phyloP scores from a whole-genome alignment of 2,113 vertebrate species.

The Mustela lutreola region DNA sequence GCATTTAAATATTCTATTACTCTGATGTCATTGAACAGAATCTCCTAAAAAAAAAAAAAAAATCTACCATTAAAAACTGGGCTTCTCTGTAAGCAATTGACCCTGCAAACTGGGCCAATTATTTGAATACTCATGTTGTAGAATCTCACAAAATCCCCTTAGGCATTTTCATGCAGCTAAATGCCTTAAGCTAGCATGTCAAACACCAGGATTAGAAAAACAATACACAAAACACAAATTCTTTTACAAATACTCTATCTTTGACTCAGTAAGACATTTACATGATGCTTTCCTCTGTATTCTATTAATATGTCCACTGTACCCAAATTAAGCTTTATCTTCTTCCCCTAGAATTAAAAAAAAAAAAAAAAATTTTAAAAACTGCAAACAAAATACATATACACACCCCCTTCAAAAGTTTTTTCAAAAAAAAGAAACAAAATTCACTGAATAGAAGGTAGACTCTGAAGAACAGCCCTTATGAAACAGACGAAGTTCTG shows the following conservation, averaged over 20 bases:
- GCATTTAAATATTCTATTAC: constrained; percentile 44
- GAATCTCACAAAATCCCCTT: constrained; percentile 74
- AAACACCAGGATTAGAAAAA: constrained; percentile 65
- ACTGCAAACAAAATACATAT: background rate
- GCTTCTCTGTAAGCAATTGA: constrained; percentile 67
- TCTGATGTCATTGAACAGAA: constrained; percentile 52
- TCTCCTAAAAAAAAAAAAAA: background rate
- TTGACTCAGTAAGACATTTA: constrained; percentile 27
- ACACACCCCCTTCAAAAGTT: background rate
- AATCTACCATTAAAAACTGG: constrained; percentile 33
- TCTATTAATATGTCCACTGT: background rate
- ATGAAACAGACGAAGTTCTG: constrained; percentile 4
- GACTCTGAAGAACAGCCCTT: background rate
- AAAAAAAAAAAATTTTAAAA: background rate
- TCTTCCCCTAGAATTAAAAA: background rate
- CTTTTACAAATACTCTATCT: background rate
- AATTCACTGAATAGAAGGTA: background rate
- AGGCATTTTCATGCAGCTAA: constrained; percentile 77
- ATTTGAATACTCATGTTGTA: constrained; percentile 52
- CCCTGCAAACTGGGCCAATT: constrained; percentile 55
- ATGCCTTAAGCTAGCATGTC: constrained; percentile 69
- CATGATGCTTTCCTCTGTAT: background rate
- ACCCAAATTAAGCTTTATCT: constrained; percentile 1
- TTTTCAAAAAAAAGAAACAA: background rate
- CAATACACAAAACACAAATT: constrained; percentile 27